These are phyloP conservation scores for Congeria kusceri DNA, from an alignment of 2,888 invertebrate genomes.

Conservation along the genomic window DNA sequence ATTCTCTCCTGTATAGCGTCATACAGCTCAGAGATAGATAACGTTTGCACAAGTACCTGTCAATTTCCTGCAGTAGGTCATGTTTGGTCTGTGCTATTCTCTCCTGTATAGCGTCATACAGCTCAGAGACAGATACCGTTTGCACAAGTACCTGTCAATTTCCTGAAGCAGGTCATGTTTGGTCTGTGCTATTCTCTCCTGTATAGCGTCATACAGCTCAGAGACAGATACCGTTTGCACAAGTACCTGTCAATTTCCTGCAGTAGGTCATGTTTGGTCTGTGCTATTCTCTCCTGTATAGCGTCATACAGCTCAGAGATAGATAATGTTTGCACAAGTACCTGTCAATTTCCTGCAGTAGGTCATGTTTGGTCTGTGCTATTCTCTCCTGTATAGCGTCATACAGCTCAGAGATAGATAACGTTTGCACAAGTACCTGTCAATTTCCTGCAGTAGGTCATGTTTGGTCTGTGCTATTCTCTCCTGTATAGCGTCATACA, in stretches of 20 bases:
- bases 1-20: constrained; percentile 90
- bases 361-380: constrained; percentile 89
- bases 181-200: constrained; percentile 89
- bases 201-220: constrained; percentile 89
- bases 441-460: constrained; percentile 89
- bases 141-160: constrained; percentile 87
- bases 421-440: constrained; percentile 86
- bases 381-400: constrained; percentile 90
- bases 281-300: constrained; percentile 89
- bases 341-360: constrained; percentile 89
- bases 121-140: constrained; percentile 86
- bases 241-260: constrained; percentile 89
- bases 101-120: constrained; percentile 90
- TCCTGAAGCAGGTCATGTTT: constrained; percentile 89
- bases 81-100: constrained; percentile 90
- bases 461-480: constrained; percentile 90
- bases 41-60: constrained; percentile 86
- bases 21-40: constrained; percentile 88
- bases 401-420: constrained; percentile 88
- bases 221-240: constrained; percentile 85
- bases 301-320: constrained; percentile 90
- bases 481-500: constrained; percentile 90
- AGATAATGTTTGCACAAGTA: constrained; percentile 78
- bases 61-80: constrained; percentile 89
- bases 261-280: constrained; percentile 89